Conservation (phyloP, 2,797 vertebrate genomes). For the Cyclura pinguis region DNA sequence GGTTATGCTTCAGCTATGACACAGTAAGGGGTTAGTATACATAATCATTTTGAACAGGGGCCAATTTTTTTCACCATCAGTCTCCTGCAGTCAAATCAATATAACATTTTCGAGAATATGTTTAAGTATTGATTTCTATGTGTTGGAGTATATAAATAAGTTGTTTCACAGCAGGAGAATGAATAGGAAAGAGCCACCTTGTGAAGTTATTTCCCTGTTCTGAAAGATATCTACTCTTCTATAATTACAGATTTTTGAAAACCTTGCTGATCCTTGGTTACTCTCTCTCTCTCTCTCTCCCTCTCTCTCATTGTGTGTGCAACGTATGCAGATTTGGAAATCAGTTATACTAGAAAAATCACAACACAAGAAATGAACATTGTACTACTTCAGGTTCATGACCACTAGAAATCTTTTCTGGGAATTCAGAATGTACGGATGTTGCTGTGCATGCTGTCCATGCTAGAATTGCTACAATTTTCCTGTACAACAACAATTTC, state of each 20-base stretch:
- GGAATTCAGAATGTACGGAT: not conserved
- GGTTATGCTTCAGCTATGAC: conserved; percentile 1
- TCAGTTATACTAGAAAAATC: not conserved
- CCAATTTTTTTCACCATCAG: not conserved
- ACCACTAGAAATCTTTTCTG: not conserved
- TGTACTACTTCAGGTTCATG: not conserved
- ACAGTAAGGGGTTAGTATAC: conserved; percentile 5
- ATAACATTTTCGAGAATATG: conserved; percentile 44
- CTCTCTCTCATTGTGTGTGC: not conserved
- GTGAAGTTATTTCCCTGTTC: conserved; percentile 11
- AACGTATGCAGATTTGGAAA: not conserved
- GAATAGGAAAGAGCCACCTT: conserved; percentile 18
- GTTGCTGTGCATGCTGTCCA: not conserved
- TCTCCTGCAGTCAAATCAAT: conserved; percentile 38
- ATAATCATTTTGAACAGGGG: conserved; percentile 18
- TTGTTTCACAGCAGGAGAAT: not conserved
- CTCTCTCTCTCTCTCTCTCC: too few species aligned
- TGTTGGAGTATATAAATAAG: conserved; percentile 19
- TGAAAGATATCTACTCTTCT: not conserved
- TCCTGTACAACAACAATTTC: not conserved
- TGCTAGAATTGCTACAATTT: not conserved
- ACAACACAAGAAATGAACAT: not conserved
- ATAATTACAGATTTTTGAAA: not conserved
- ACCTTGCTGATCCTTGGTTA: not conserved
- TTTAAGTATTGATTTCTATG: conserved; percentile 36